phyloP scores from a whole-genome alignment of 2,888 invertebrate species.

The Xylota segnis region DNA sequence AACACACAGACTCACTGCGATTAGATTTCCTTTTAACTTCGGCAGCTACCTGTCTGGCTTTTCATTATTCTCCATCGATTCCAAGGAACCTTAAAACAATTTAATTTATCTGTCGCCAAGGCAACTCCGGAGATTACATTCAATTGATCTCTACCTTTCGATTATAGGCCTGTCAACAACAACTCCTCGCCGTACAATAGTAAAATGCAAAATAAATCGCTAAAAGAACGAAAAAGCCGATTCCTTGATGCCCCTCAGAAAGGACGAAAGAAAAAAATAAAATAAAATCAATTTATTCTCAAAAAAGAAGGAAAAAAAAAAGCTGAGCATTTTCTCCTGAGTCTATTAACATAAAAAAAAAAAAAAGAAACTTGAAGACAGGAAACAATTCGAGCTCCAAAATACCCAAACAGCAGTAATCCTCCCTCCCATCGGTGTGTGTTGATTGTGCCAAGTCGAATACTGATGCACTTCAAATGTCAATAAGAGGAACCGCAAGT shows the following conservation, averaged over 20 bases:
- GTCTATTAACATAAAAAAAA: conserved; percentile 24
- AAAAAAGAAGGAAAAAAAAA: too few relatives aligned
- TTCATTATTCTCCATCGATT: background rate
- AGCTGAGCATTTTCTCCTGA: background rate
- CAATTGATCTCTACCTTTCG: conserved; percentile 3
- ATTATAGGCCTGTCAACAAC: conserved; percentile 2
- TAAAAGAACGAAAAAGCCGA: background rate
- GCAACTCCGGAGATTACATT: conserved; percentile 2
- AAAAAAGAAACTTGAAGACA: conserved; percentile 18
- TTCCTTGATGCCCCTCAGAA: background rate
- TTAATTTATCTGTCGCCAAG: conserved; percentile 6
- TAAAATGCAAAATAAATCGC: background rate
- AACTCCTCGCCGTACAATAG: background rate
- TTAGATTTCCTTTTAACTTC: background rate
- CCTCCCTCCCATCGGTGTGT: background rate
- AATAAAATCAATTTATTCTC: conserved; percentile 39
- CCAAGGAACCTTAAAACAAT: background rate
- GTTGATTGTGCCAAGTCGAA: conserved; percentile 6
- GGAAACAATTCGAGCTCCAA: conserved; percentile 28
- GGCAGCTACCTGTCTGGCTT: too few relatives aligned
- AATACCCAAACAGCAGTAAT: background rate
- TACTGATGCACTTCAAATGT: conserved; percentile 36
- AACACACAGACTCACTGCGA: too few relatives aligned
- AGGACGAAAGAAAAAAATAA: too few relatives aligned
- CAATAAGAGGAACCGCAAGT: conserved; percentile 29